Percentiles rank a stretch among this genome's conserved stretches.
Evolutionary conservation across 2,113 vertebrate species (phyloP).

Genomic region (Marmota flaviventris): DNA sequence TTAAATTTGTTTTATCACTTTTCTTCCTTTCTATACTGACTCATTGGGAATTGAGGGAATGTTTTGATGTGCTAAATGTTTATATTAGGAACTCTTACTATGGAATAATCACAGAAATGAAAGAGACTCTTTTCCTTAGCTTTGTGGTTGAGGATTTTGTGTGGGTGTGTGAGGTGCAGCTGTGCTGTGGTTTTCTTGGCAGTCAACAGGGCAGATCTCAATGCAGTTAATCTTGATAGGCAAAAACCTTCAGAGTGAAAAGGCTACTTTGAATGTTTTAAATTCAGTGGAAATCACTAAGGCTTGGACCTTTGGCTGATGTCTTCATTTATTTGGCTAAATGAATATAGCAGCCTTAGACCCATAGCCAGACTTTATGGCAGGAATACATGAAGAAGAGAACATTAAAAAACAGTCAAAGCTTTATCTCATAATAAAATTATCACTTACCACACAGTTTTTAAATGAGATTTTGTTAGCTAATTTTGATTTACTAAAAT

Average conservation of each 20-base stretch:
- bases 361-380: not conserved
- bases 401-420: conserved; percentile 61
- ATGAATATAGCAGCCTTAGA: conserved; percentile 51
- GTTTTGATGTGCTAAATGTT: conserved; percentile 43
- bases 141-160: conserved; percentile 63
- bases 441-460: conserved; percentile 65
- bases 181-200: conserved; percentile 76
- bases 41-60: not conserved
- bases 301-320: conserved; percentile 9
- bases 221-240: conserved; percentile 39
- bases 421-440: conserved; percentile 47
- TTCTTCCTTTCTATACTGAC: conserved; percentile 17
- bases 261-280: conserved; percentile 54
- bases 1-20: not conserved
- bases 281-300: conserved; percentile 62
- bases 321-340: conserved; percentile 41
- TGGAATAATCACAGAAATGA: conserved; percentile 47
- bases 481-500: conserved; percentile 65
- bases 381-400: conserved; percentile 23
- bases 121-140: conserved; percentile 37
- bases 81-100: conserved; percentile 38
- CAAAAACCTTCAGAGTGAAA: conserved; percentile 39
- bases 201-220: conserved; percentile 55
- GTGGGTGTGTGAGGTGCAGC: conserved; percentile 79
- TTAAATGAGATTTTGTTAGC: conserved; percentile 75